Base-by-base conservation (phyloP, 2,888 invertebrate species). In the Syrphus vitripennis region DNA sequence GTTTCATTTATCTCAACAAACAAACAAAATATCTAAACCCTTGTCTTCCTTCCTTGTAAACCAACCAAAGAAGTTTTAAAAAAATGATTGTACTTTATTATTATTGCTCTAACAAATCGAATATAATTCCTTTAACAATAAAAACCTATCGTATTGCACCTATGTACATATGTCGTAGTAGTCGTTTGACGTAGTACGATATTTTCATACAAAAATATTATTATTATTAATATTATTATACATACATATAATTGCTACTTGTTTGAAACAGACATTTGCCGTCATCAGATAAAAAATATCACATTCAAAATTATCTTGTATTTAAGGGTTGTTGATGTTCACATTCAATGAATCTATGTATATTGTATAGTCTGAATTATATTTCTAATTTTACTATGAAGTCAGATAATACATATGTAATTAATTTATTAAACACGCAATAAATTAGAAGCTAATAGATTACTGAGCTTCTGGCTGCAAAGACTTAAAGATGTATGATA, bases 21-120 rank as follows among this genome's bases (percentile, higher is more conserved):
- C 7, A 50, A 24, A 50, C 0, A 14, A 6, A 59, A 12, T n/a
- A 10, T 9, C 19, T 2, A 24, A 21, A 37, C 37, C 59, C 37
- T 59, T 59, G 59, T 59, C 21, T 59, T 40, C 40, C 61, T 40
- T 61, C 61, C 61, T 61, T 61, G 61, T 61, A 40, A 61, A 61
- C 26, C 40, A 61, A 61, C 61, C 61, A 61, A 61, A 61, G 61
- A 61, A 40, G 40, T 40, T 40, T 34, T 34, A 16, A 12, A 37
- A 59, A 21, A 59, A 59, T n/a, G n/a, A n/a, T n/a, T n/a, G n/a
- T n/a, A n/a, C n/a, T n/a, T n/a, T n/a, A 19, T 9, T 16, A 34
- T 31, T 1, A 19, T 16, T 34, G 3, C 9, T 55, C 16, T 29
- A 2, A 34, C 21, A 34, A 37, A 57, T 21, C 57, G 10, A 55